Evolutionary conservation across 2,797 vertebrate species (phyloP).

Genomic region (Rhabdophis nuchalis): DNA sequence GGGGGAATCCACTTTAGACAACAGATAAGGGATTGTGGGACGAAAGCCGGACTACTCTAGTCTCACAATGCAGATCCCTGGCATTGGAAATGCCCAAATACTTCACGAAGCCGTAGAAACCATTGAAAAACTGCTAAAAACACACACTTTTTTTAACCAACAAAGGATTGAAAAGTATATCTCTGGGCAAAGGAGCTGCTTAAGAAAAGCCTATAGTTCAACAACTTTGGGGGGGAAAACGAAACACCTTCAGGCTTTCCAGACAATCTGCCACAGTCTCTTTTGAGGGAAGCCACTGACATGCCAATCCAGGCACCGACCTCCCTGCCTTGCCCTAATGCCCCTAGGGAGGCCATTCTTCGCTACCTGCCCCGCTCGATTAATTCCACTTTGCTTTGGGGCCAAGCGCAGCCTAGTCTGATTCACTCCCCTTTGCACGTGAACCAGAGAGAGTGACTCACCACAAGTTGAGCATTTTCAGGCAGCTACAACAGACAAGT

Average conservation of each 20-base stretch:
- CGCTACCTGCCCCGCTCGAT: slow-evolving; percentile 33
- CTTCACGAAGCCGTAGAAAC: not conserved
- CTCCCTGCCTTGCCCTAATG: slow-evolving; percentile 4
- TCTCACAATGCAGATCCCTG: not conserved
- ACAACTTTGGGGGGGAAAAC: not conserved
- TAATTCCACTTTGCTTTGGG: slow-evolving; percentile 51
- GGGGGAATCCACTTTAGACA: not conserved
- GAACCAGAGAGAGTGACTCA: slow-evolving; percentile 99
- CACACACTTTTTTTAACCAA: not conserved
- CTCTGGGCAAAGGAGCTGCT: not conserved
- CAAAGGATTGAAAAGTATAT: not conserved
- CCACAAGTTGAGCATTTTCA: slow-evolving; percentile 99
- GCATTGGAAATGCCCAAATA: not conserved
- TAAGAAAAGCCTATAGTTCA: not conserved
- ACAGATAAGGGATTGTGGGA: not conserved
- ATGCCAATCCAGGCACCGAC: slow-evolving; percentile 36
- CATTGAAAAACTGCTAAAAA: not conserved
- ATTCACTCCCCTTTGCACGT: slow-evolving; percentile 88
- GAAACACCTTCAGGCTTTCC: slow-evolving; percentile 4
- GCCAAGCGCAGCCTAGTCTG: slow-evolving; percentile 80
- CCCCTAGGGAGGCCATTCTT: not conserved
- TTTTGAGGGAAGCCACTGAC: slow-evolving; percentile 35
- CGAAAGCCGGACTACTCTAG: not conserved
- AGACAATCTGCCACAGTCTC: not conserved
- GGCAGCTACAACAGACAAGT: slow-evolving; percentile 99